Conservation (phyloP, 2,113 vertebrate species). For the Typhlomys cinereus region DNA sequence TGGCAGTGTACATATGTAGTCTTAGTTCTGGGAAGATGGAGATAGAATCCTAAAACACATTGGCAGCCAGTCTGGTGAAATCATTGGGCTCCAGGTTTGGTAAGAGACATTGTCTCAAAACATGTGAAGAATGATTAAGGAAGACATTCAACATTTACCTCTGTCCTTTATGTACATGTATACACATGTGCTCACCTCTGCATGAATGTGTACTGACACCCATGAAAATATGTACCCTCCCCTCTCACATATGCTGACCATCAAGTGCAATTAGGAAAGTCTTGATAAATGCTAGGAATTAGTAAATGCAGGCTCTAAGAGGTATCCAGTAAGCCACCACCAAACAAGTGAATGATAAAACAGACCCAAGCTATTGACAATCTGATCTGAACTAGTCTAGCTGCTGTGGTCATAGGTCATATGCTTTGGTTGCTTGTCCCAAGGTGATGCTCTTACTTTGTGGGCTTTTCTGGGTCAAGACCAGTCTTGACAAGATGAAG, state of each 20-base stretch:
- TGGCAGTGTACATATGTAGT: neutral
- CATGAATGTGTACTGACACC: neutral
- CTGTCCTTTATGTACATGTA: no score
- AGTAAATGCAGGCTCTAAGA: neutral
- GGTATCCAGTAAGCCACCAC: neutral
- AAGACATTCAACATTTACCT: neutral
- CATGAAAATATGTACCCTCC: neutral
- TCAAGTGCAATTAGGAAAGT: neutral
- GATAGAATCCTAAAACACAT: neutral
- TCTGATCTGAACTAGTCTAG: neutral
- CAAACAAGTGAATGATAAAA: neutral
- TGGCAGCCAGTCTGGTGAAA: neutral
- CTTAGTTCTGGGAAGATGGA: neutral
- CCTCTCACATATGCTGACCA: no score
- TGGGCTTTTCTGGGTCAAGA: no score
- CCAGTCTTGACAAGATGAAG: neutral
- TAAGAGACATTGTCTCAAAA: neutral
- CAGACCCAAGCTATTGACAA: neutral
- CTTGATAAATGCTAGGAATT: neutral
- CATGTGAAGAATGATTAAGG: neutral
- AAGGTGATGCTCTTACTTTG: neutral
- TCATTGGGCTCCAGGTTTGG: neutral
- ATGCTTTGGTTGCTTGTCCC: neutral
- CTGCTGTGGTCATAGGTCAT: neutral
- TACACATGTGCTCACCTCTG: no score